A percentile compares a stretch with the other conserved stretches of the same genome.
Conservation (phyloP, 2,888 invertebrate species). For the Chorisops tibialis region DNA sequence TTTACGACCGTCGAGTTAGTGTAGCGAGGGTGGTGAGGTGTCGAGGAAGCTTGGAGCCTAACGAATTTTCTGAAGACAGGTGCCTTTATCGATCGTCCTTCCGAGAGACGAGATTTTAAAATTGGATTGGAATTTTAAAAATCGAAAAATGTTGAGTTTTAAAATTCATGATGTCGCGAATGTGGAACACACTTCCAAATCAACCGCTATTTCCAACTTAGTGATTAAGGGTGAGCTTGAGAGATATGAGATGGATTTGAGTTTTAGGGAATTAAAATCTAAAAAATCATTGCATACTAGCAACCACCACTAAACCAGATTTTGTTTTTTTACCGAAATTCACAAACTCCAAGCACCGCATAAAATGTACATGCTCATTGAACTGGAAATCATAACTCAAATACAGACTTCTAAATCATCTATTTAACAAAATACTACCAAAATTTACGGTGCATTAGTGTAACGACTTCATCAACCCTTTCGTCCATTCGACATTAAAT, state of each 20-base stretch:
- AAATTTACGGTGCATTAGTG: constrained; percentile 20
- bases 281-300: no score
- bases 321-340: no score
- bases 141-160: no score
- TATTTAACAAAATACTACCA: constrained; percentile 19
- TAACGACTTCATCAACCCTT: constrained; percentile 21
- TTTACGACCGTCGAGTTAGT: constrained; percentile 18
- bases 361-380: constrained; percentile 14
- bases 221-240: no score
- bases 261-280: no score
- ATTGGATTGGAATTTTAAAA: not conserved
- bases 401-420: constrained; percentile 8
- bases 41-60: constrained; percentile 18
- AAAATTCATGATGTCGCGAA: constrained; percentile 1
- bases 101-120: constrained; percentile 9
- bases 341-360: no score
- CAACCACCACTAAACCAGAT: no score
- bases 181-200: no score
- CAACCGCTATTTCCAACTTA: no score
- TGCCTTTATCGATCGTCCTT: constrained; percentile 22
- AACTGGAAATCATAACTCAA: constrained; percentile 11
- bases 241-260: no score
- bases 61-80: constrained; percentile 22
- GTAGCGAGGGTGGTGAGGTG: constrained; percentile 2
- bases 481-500: not conserved